Evolutionary conservation across 2,113 vertebrate species (phyloP).

Genomic region (Columba livia): DNA sequence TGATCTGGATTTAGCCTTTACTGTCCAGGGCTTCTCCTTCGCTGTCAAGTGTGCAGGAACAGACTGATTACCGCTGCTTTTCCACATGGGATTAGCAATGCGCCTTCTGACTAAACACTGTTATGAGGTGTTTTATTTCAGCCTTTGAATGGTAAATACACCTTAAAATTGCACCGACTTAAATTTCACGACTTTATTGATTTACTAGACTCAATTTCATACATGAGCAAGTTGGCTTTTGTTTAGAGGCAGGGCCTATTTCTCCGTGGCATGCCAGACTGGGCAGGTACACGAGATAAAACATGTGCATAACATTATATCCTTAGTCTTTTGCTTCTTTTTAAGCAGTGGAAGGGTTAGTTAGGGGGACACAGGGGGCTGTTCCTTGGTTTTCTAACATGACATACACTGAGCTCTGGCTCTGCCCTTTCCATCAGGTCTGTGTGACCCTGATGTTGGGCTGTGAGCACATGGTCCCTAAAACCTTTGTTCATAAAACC

Average conservation of each 20-base stretch:
- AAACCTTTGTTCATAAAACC: background rate
- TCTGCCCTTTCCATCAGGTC: background rate
- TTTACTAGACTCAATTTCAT: constrained; percentile 3
- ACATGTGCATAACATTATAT: background rate
- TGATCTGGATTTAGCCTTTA: background rate
- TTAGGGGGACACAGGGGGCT: background rate
- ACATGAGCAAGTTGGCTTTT: background rate
- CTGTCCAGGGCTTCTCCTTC: background rate
- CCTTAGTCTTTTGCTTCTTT: background rate
- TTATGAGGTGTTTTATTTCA: background rate
- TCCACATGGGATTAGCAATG: background rate
- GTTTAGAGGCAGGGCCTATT: background rate
- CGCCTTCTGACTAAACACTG: background rate
- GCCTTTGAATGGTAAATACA: background rate
- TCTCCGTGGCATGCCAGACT: background rate
- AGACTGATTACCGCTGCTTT: background rate
- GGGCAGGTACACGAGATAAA: background rate
- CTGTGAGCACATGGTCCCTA: background rate
- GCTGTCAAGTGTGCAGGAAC: background rate
- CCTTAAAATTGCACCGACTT: background rate
- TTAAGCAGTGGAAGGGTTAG: background rate
- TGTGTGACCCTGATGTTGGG: background rate
- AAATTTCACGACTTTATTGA: background rate
- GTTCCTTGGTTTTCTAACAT: background rate
- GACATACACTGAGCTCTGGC: fast-evolving